phyloP scores from a whole-genome alignment of 2,888 invertebrate genomes.

The Folsomia manolachei region DNA sequence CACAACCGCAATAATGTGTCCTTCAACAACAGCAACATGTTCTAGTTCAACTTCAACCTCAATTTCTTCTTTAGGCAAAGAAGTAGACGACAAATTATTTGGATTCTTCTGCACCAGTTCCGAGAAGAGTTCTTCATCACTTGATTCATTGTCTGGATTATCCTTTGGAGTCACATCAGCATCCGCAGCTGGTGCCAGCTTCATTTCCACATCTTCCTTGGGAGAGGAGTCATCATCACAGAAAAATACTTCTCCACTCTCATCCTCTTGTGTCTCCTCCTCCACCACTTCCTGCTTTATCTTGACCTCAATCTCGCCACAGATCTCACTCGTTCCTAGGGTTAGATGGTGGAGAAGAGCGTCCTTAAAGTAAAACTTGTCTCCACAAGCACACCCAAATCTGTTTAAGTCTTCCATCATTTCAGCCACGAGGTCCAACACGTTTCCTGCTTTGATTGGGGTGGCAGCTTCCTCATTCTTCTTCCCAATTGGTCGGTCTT shows the following conservation, averaged over 20 bases:
- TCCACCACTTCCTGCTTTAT: neutral
- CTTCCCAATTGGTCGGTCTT: neutral
- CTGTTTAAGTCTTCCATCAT: neutral
- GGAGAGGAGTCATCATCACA: neutral
- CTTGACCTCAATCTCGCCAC: neutral
- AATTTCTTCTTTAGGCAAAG: too few species aligned
- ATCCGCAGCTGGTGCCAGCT: neutral
- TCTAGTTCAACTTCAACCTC: neutral
- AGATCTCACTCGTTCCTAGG: neutral
- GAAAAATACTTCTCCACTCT: neutral
- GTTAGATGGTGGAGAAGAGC: neutral
- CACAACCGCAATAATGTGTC: neutral
- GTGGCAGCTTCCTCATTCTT: neutral
- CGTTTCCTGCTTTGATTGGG: neutral
- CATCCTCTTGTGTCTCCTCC: neutral
- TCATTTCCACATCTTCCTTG: neutral
- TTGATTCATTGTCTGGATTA: neutral
- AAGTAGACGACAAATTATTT: too few species aligned
- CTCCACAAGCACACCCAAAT: neutral
- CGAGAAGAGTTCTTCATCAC: neutral
- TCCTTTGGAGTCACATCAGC: neutral
- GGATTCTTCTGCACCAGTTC: neutral
- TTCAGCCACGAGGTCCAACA: neutral
- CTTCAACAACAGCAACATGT: neutral
- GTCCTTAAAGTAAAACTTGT: neutral